phyloP scores from a whole-genome alignment of 2,888 invertebrate species.

The Chymomyza amoena region DNA sequence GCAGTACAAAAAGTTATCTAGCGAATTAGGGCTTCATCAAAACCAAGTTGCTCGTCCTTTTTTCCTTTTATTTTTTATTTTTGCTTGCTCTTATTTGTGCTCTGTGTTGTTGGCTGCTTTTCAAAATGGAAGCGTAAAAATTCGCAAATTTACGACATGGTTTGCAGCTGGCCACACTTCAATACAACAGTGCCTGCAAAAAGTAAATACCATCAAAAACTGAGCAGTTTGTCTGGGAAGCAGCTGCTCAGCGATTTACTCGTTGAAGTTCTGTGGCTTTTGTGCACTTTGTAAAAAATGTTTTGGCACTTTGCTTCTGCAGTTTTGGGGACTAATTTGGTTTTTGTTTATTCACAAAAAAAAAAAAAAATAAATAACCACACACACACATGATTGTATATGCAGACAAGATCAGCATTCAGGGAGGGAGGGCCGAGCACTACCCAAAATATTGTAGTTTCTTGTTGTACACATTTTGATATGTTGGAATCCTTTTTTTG shows the following conservation, averaged over 20 bases:
- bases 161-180: neutral
- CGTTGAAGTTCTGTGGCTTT: conserved; percentile 61
- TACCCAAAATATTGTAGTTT: no score
- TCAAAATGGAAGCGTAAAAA: neutral
- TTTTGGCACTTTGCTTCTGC: conserved; percentile 65
- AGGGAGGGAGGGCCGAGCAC: no score
- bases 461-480: no score
- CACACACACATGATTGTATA: conserved; percentile 9
- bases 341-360: conserved; percentile 55
- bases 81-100: neutral
- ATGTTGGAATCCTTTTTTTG: no score
- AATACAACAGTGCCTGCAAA: neutral
- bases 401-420: neutral
- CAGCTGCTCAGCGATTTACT: conserved; percentile 52
- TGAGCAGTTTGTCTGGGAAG: conserved; percentile 28
- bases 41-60: neutral
- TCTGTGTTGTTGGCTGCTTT: neutral
- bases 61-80: neutral
- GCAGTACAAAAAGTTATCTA: neutral
- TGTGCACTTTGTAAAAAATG: conserved; percentile 34
- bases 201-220: conserved; percentile 15
- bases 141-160: neutral
- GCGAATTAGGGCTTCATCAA: neutral
- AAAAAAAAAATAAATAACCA: neutral
- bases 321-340: conserved; percentile 63